Evolutionary conservation across 2,888 invertebrate species (phyloP).

Genomic region (Chymomyza caudatula): DNA sequence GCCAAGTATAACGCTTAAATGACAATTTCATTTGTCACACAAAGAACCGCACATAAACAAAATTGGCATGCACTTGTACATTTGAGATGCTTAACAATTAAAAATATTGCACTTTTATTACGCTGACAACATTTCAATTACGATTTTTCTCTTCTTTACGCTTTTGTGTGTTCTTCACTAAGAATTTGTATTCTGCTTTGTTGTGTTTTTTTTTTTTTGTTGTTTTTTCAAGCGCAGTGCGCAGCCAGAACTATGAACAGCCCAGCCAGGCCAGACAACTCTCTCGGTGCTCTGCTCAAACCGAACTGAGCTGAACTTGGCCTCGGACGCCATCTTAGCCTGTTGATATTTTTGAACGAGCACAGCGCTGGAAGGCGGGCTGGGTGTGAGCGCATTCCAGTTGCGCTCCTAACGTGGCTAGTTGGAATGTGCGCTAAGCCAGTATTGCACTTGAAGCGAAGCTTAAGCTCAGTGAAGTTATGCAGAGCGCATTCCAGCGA

Average conservation of each 20-base stretch:
- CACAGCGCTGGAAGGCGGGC: conserved; percentile 23
- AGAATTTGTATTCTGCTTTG: conserved; percentile 7
- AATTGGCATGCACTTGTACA: conserved; percentile 63
- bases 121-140: conserved; percentile 62
- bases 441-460: conserved; percentile 29
- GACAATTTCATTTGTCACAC: conserved; percentile 54
- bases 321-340: conserved; percentile 77
- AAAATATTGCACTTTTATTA: conserved; percentile 21
- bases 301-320: conserved; percentile 71
- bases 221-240: conserved; percentile 62
- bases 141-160: conserved; percentile 22
- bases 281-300: conserved; percentile 75
- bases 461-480: too few relatives aligned
- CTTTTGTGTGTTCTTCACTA: conserved; percentile 7
- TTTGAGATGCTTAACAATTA: conserved; percentile 33
- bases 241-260: conserved; percentile 62
- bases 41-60: conserved; percentile 31
- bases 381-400: too few relatives aligned
- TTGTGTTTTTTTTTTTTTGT: conserved; percentile 20
- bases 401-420: too few relatives aligned
- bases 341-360: conserved; percentile 31
- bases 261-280: conserved; percentile 62
- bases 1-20: conserved; percentile 30
- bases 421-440: conserved; percentile 28
- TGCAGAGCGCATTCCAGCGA: background rate